phyloP scores from a whole-genome alignment of 2,888 invertebrate species.

The Willowsia nigromaculata region DNA sequence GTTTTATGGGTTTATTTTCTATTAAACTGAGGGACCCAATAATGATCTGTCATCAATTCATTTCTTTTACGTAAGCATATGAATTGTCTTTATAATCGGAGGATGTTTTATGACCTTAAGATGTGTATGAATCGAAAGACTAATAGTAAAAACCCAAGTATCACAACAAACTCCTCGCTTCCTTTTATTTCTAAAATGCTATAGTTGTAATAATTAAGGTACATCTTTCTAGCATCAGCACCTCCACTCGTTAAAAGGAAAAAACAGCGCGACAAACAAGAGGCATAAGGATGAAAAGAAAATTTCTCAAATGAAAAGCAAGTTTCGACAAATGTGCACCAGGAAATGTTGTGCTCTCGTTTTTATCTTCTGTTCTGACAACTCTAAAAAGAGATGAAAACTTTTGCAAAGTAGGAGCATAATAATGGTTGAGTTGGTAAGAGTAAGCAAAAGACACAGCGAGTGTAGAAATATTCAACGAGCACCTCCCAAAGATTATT shows the following conservation, averaged over 20 bases:
- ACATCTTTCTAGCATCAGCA: no score
- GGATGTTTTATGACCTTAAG: no score
- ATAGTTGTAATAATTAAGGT: no score
- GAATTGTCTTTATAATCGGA: no score
- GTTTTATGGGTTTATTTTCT: neutral
- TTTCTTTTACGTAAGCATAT: neutral
- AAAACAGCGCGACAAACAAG: no score
- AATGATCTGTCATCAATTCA: constrained; percentile 22
- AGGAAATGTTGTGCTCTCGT: constrained; percentile 7
- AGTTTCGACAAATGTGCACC: neutral
- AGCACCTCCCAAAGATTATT: constrained; percentile 7
- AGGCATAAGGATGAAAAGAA: neutral
- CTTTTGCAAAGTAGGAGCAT: neutral
- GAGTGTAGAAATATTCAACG: neutral
- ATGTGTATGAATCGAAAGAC: no score
- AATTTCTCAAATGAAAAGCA: neutral
- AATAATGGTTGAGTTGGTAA: neutral
- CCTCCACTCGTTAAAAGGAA: no score
- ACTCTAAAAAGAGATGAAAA: neutral
- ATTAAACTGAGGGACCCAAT: constrained; percentile 10
- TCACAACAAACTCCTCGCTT: no score
- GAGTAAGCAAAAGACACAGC: neutral
- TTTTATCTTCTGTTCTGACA: neutral
- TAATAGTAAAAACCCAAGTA: no score
- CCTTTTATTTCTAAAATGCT: no score